Percentiles rank a stretch among this genome's conserved stretches.
Conservation (phyloP, 2,797 vertebrate species). For the Pseudotriccus pelzelni region DNA sequence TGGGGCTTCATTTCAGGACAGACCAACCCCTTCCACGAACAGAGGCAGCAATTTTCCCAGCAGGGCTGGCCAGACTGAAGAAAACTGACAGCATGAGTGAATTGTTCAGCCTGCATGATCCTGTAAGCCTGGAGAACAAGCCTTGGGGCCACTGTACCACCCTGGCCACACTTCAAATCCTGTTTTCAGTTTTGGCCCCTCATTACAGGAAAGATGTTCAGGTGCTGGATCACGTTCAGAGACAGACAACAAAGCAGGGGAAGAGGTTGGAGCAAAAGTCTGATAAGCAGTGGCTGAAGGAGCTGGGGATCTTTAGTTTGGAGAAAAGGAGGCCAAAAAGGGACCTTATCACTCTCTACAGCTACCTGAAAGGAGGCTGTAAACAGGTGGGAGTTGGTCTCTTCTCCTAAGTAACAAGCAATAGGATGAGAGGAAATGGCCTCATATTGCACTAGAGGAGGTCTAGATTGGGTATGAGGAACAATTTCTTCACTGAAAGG, state of each 20-base stretch:
- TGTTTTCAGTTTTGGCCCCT: background rate
- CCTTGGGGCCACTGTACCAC: background rate
- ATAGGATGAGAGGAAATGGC: background rate
- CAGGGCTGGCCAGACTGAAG: background rate
- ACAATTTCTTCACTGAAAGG: background rate
- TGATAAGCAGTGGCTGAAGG: background rate
- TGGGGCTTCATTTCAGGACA: background rate
- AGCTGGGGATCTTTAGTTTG: background rate
- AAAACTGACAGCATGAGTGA: background rate
- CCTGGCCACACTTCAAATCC: background rate
- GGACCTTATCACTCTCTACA: background rate
- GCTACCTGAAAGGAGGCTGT: fast-evolving
- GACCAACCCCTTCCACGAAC: background rate
- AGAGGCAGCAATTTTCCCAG: background rate
- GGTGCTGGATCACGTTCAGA: background rate
- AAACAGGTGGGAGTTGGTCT: background rate
- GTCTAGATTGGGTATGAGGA: background rate
- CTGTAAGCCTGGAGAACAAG: background rate
- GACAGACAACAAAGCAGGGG: background rate
- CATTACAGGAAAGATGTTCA: background rate
- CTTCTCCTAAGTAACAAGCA: background rate
- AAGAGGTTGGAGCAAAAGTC: background rate
- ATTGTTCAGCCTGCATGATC: background rate
- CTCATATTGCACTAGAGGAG: background rate
- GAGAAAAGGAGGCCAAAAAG: background rate